Evolutionary conservation across 1,140 invertebrate species (phyloP).

Genomic region (Leptopilina boulardi): DNA sequence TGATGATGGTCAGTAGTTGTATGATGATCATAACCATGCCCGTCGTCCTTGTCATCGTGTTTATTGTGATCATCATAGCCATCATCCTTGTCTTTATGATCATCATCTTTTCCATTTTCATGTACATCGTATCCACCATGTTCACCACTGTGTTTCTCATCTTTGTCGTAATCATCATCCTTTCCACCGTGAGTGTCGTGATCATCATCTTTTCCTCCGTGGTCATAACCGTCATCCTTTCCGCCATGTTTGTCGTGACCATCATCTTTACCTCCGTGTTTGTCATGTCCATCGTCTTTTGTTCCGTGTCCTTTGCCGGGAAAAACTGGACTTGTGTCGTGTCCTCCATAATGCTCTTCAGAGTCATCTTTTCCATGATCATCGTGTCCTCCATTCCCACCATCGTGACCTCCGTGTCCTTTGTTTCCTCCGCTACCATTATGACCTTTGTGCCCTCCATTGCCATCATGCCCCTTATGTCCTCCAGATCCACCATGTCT

Average conservation of each 20-base stretch:
- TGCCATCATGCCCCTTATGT: conserved; percentile 13
- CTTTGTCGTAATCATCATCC: conserved; percentile 8
- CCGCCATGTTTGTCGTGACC: not conserved
- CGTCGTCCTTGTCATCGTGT: not conserved
- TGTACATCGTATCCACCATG: conserved; percentile 11
- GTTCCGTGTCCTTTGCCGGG: conserved; percentile 25
- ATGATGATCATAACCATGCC: not conserved
- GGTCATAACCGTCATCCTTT: not conserved
- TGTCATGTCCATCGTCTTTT: conserved; percentile 12
- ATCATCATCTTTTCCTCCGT: not conserved
- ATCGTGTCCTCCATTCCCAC: conserved; percentile 13
- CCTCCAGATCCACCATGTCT: not conserved
- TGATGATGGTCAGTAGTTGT: not conserved
- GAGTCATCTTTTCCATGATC: not conserved
- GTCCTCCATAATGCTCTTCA: conserved; percentile 30
- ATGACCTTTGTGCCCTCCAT: not conserved
- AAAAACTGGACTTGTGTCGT: conserved; percentile 5
- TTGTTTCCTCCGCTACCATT: conserved; percentile 2
- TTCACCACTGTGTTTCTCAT: not conserved
- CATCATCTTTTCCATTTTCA: conserved; percentile 31
- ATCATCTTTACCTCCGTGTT: conserved; percentile 28
- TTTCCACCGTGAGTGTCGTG: not conserved
- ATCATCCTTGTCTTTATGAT: not conserved
- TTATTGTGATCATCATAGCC: not conserved
- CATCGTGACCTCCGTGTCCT: not conserved